Base-by-base conservation (phyloP, 64 coral and sea anemone genomes). In the Stichodactyla helianthus region DNA sequence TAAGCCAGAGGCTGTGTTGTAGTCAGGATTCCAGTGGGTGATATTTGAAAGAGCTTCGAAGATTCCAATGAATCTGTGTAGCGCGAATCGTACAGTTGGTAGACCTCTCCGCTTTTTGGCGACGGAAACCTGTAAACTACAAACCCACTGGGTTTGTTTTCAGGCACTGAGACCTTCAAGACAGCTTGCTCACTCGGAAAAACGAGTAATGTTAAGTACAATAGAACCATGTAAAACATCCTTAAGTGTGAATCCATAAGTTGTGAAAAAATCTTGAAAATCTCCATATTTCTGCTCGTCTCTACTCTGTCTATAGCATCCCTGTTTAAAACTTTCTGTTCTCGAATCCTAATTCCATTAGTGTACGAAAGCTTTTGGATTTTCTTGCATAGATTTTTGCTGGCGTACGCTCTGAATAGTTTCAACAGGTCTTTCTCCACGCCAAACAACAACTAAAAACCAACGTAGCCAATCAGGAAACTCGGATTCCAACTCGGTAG, bases 21-120 rank as follows among this genome's bases (percentile, higher is more conserved):
- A 17, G 85, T 92, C 44, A 92, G 16, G 4, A 92, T 55, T 11
- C 90, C 90, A 5, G 57, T 56, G 8, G 27, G 9, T 7, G 90
- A 87, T 19, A 87, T 83, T 71, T 92, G 58, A 53, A 92, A 92
- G 19, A 92, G 62, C 6, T 79, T 86, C 12, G 76, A 28, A 67
- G 77, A 50, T 68, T 92, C 79, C 2, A 92, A 85, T 19, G 90
- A 82, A 35, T 92, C 84, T 4, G 28, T 86, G 77, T 92, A 86
- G 55, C 84, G 77, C 8, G 90, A 82, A 51, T 92, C 80, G 5
- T 82, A 70, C 18, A 92, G 12, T 50, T 31, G 44, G 27, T 92
- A 92, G 20, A 27, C 35, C 1, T 82, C 85, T 71, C 77, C 85
- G 17, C 74, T 44, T 6, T 76, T 82, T 6, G 90, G 90, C 19